Percentiles rank a stretch among this genome's conserved stretches.
Conservation (phyloP, 2,113 vertebrate genomes). For the Rousettus leschenaultii region DNA sequence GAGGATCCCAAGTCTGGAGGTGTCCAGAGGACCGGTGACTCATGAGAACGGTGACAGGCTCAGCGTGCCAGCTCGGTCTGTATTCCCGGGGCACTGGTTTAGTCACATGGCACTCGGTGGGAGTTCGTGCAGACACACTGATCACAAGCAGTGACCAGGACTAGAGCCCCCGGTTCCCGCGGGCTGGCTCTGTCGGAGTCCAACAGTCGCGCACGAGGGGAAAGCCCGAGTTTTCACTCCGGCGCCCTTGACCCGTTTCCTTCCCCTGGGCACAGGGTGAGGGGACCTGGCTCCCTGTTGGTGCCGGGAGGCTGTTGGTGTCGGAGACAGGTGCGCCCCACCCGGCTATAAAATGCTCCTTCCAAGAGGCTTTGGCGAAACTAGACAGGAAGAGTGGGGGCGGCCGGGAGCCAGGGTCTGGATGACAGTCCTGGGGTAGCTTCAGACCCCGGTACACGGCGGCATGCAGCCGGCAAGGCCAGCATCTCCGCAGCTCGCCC, state of each 20-base stretch:
- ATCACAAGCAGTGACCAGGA: neutral
- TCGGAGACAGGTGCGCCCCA: accelerated
- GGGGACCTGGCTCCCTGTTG: accelerated
- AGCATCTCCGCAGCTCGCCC: accelerated
- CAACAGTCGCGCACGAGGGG: accelerated
- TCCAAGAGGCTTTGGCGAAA: neutral
- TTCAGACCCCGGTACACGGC: accelerated
- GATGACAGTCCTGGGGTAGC: accelerated
- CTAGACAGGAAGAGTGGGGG: neutral
- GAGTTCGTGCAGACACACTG: too few relatives aligned
- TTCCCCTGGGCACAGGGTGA: accelerated
- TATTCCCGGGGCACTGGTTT: accelerated
- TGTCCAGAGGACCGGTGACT: too few relatives aligned
- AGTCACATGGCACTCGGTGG: neutral
- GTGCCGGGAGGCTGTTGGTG: accelerated
- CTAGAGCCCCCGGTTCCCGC: too few relatives aligned
- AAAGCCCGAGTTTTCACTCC: neutral
- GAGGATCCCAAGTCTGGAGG: neutral
- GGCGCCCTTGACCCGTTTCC: neutral
- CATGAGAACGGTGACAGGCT: accelerated
- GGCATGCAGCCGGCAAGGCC: accelerated
- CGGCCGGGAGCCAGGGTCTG: accelerated
- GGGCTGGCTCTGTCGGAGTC: too few relatives aligned
- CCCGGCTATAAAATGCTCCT: accelerated
- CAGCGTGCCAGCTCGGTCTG: accelerated